Evolutionary conservation across 2,797 vertebrate genomes (phyloP).

Genomic region (Pyrocephalus nanus): DNA sequence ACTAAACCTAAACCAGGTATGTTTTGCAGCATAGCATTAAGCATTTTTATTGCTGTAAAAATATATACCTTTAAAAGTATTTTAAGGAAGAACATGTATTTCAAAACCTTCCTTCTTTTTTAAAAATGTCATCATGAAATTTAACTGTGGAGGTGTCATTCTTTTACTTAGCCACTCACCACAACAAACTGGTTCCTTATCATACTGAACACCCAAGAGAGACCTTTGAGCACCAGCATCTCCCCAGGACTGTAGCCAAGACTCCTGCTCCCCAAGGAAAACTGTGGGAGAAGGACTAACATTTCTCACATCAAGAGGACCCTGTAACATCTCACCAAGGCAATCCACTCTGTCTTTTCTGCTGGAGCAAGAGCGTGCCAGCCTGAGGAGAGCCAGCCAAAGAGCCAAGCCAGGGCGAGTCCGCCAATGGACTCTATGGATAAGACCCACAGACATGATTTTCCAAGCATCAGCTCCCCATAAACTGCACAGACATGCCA

Average conservation of each 20-base stretch:
- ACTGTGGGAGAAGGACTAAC: not conserved
- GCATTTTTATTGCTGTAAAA: not conserved
- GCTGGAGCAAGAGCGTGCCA: not conserved
- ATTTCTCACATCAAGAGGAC: not conserved
- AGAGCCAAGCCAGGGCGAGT: accelerated
- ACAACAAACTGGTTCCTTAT: not conserved
- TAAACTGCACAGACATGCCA: not conserved
- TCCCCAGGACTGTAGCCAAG: not conserved
- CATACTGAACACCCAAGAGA: not conserved
- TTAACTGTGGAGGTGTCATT: not conserved
- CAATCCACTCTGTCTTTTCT: not conserved
- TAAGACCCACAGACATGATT: not conserved
- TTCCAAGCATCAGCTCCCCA: not conserved
- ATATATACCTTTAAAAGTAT: not conserved
- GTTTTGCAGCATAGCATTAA: not conserved
- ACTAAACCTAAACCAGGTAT: not conserved
- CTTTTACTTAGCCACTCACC: not conserved
- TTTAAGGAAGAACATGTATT: not conserved
- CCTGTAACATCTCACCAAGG: not conserved
- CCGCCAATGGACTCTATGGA: accelerated
- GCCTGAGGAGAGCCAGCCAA: not conserved
- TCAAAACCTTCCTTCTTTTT: not conserved
- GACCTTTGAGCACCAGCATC: not conserved
- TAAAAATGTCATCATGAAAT: not conserved
- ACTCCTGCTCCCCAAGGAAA: not conserved